phyloP scores from a whole-genome alignment of 2,797 vertebrate species.

The Enteromius anoplus region DNA sequence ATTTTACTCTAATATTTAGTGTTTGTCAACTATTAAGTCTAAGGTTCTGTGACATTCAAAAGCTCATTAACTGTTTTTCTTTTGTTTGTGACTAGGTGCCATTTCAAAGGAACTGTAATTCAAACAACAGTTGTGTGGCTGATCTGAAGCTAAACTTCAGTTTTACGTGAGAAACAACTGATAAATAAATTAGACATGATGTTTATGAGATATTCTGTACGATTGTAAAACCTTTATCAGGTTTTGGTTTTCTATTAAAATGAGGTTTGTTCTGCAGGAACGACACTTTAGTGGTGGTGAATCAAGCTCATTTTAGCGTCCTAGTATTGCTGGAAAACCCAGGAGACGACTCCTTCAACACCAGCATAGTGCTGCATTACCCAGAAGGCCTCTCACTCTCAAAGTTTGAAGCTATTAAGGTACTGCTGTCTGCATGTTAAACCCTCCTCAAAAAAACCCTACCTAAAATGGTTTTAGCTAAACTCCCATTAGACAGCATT shows the following conservation, averaged over 20 bases:
- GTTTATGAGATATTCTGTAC: not conserved
- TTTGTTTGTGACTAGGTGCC: conserved; percentile 39
- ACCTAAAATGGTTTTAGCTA: not conserved
- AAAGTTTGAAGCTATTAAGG: conserved; percentile 62
- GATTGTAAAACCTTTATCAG: not conserved
- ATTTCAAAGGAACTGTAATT: conserved; percentile 52
- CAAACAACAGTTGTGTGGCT: conserved; percentile 40
- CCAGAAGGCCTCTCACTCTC: conserved; percentile 76
- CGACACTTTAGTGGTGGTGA: conserved; percentile 66
- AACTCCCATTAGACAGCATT: too few relatives aligned
- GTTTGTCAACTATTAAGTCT: not conserved
- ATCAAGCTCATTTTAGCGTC: conserved; percentile 67
- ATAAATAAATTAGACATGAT: not conserved
- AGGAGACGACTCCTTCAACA: conserved; percentile 79
- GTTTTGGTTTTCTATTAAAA: not conserved
- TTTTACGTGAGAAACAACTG: conserved; percentile 27
- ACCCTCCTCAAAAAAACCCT: not conserved
- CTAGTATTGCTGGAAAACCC: conserved; percentile 65
- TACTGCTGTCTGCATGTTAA: conserved; percentile 25
- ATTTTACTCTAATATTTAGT: not conserved
- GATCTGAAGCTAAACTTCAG: conserved; percentile 42
- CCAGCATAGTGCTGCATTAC: conserved; percentile 71
- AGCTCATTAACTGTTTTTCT: not conserved
- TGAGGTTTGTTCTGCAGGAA: conserved; percentile 62
- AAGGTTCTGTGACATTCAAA: not conserved